Conservation (phyloP, 2,113 vertebrate genomes). For the Passer montanus region DNA sequence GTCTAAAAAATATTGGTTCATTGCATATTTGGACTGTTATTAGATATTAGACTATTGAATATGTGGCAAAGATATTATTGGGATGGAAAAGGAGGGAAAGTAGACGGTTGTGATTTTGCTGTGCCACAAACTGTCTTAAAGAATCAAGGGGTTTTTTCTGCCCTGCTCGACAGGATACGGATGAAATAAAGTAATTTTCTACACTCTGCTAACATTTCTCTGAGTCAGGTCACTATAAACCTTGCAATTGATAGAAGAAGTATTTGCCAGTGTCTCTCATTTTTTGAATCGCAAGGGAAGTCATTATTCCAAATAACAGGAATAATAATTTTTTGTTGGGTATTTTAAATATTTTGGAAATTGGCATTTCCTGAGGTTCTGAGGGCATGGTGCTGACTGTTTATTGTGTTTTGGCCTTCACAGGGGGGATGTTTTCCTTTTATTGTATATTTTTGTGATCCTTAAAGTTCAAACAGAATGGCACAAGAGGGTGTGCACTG, state of each 20-base stretch:
- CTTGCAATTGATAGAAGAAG: neutral
- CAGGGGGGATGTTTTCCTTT: neutral
- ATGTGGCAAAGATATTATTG: neutral
- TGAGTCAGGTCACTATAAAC: neutral
- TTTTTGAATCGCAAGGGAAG: neutral
- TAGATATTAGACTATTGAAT: neutral
- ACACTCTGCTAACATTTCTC: neutral
- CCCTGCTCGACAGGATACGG: neutral
- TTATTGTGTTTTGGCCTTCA: neutral
- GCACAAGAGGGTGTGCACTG: neutral
- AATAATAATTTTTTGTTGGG: neutral
- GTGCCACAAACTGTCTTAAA: neutral
- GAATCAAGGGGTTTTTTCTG: accelerated
- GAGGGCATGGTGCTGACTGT: accelerated
- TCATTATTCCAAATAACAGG: neutral
- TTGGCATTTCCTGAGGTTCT: neutral
- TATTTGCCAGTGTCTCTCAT: neutral
- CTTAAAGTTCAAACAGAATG: neutral
- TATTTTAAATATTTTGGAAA: neutral
- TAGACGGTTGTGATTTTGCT: neutral
- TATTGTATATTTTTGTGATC: neutral
- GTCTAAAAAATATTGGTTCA: too few relatives aligned
- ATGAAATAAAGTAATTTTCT: neutral
- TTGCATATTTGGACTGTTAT: neutral
- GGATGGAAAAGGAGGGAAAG: neutral